phyloP scores from a whole-genome alignment of 1,140 invertebrate species.

The Centruroides sculpturatus region DNA sequence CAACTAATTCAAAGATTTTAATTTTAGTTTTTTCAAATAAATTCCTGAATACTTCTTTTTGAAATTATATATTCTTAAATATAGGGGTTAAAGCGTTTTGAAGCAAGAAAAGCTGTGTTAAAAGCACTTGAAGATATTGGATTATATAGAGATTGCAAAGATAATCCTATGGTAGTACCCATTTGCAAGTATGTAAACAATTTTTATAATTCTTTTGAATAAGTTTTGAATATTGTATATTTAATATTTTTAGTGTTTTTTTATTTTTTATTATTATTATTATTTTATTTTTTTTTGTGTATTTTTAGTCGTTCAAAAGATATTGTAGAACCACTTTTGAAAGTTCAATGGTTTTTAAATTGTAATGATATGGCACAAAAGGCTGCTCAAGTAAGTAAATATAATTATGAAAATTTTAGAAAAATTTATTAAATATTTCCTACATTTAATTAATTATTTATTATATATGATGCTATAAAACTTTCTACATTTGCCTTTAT shows the following conservation, averaged over 20 bases:
- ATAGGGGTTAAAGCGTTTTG: conserved; percentile 46
- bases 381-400: conserved; percentile 7
- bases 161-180: conserved; percentile 96
- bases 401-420: too few species aligned
- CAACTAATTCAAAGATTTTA: too few species aligned
- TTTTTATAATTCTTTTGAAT: not conserved
- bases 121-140: conserved; percentile 57
- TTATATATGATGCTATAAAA: not conserved
- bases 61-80: not conserved
- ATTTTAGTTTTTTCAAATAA: not conserved
- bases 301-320: conserved; percentile 80
- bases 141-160: conserved; percentile 68
- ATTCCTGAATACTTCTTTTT: not conserved
- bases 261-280: not conserved
- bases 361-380: conserved; percentile 21
- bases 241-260: too few species aligned
- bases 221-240: not conserved
- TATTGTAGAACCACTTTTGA: conserved; percentile 91
- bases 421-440: too few species aligned
- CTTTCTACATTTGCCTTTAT: not conserved
- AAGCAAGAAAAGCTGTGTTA: conserved; percentile 70
- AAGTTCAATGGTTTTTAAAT: conserved; percentile 88
- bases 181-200: conserved; percentile 44
- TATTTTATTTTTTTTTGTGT: too few species aligned
- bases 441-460: not conserved